phyloP scores from a whole-genome alignment of 2,797 vertebrate species.

The Zenarchopterus dispar region DNA sequence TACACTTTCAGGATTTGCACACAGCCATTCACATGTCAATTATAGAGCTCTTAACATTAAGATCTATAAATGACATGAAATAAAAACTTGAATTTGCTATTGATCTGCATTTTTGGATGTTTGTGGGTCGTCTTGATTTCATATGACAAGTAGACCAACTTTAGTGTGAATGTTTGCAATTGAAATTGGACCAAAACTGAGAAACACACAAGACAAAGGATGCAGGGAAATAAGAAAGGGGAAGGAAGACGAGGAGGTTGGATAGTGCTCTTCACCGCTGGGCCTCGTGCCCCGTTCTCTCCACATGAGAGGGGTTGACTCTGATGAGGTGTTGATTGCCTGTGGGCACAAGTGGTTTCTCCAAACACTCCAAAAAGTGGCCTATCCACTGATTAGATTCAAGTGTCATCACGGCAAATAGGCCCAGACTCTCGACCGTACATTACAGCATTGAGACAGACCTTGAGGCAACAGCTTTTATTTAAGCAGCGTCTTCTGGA shows the following conservation, averaged over 20 bases:
- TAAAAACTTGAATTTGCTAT: slow-evolving; percentile 8
- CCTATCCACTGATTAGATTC: slow-evolving; percentile 78
- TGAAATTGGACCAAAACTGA: not conserved
- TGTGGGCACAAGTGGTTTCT: slow-evolving; percentile 79
- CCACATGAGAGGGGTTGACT: slow-evolving; percentile 66
- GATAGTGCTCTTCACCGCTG: slow-evolving; percentile 66
- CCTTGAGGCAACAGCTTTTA: slow-evolving; percentile 52
- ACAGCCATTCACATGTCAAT: too few relatives aligned
- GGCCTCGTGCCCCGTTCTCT: slow-evolving; percentile 59
- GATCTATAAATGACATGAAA: too few relatives aligned
- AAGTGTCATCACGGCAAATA: slow-evolving; percentile 76
- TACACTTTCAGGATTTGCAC: slow-evolving; percentile 5
- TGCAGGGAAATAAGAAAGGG: slow-evolving; percentile 10
- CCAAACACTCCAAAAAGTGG: slow-evolving; percentile 74
- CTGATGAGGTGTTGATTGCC: slow-evolving; percentile 83
- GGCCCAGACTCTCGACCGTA: slow-evolving; percentile 64
- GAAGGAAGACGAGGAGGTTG: slow-evolving; percentile 59
- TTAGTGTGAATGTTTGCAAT: not conserved
- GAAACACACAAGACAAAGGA: slow-evolving; percentile 22
- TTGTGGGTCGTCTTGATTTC: not conserved
- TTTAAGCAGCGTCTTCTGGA: slow-evolving; percentile 46
- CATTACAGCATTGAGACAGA: slow-evolving; percentile 51
- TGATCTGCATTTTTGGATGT: not conserved
- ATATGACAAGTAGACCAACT: too few relatives aligned
- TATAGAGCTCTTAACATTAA: not conserved